Percentiles rank a stretch among this genome's conserved stretches.
These are phyloP conservation scores for Melangyna quadrimaculata DNA, from an alignment of 2,888 invertebrate genomes.

Conservation along the genomic window DNA sequence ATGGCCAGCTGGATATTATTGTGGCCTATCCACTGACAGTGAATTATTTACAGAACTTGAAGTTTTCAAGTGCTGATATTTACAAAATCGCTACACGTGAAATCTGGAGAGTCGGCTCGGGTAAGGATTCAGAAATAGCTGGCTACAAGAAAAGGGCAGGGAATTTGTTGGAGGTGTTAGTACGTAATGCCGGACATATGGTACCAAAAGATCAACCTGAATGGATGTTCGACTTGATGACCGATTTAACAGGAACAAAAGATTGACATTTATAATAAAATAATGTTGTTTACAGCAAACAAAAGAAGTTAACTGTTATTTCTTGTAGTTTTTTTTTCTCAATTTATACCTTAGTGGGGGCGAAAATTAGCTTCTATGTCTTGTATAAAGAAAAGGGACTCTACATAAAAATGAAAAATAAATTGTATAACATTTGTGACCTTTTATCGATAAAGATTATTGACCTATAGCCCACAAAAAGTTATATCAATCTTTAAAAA, in stretches of 20 bases:
- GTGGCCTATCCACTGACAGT: conserved; percentile 93
- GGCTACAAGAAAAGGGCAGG: conserved; percentile 89
- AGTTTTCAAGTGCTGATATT: conserved; percentile 85
- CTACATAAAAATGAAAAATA: too few species aligned
- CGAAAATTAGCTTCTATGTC: too few species aligned
- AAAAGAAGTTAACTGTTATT: background rate
- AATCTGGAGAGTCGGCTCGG: conserved; percentile 85
- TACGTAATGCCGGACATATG: conserved; percentile 92
- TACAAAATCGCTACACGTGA: conserved; percentile 86
- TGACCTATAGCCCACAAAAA: too few species aligned
- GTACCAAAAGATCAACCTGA: conserved; percentile 90
- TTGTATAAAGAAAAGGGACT: too few species aligned
- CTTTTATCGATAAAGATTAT: too few species aligned
- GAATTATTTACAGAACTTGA: conserved; percentile 87
- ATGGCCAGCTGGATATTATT: conserved; percentile 95
- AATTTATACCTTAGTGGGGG: too few species aligned
- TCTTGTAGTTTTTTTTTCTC: background rate
- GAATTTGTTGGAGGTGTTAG: conserved; percentile 87
- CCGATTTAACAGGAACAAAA: conserved; percentile 82
- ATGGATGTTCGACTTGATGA: conserved; percentile 89
- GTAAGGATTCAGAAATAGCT: conserved; percentile 83
- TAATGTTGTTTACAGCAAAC: background rate
- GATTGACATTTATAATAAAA: background rate
- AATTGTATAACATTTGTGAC: too few species aligned
- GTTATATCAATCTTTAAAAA: too few species aligned